Evolutionary conservation across 2,797 vertebrate species (phyloP), one percentile per base, ranked within the genome.

Genomic region (Sylvia borin): DNA sequence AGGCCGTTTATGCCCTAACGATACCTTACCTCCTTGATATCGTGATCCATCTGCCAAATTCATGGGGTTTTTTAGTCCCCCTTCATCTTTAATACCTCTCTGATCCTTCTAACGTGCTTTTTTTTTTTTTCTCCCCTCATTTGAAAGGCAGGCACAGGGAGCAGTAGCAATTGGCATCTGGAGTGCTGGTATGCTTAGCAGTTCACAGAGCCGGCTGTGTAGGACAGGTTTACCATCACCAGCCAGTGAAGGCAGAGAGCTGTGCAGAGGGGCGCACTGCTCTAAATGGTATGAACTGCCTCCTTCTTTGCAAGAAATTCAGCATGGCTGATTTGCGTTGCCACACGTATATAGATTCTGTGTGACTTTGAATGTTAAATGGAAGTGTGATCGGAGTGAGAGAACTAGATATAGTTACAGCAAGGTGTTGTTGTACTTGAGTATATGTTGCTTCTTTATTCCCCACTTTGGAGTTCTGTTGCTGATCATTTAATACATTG

Each of bases 301-400:
- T 54, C 31, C 20, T 47, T 64, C 58, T 55, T 45, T 15, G 16
- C 32, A 26, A 17, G 60, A 51, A 65, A 43, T 45, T 55, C 38
- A 24, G 19, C 34, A 2, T 18, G 5, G 32, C 64, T 62, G n/a
- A 7, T 55, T 32, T 36, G 14, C 43, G 65, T 58, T 61, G 53
- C 61, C 11, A 9, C 12, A 1, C 0, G 4, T 42, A 45, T 34
- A 26, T 58, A 21, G 48, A 13, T 51, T 73, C 22, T 40, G 0
- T 29, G 34, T 45, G n/a, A 71, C 55, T 45, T 42, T 7, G 1
- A 15, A 36, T 36, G 40, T 51, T 76, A 48, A 48, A 50, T 36
- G 29, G 19, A 31, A 38, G 9, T 15, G 32, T 57, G 75, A 43
- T 26, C 0, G 0, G n/a, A 7, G 50, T 31, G 43, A 42, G 42